phyloP scores from a whole-genome alignment of 2,797 vertebrate genomes.

The Psittacula derbiana region DNA sequence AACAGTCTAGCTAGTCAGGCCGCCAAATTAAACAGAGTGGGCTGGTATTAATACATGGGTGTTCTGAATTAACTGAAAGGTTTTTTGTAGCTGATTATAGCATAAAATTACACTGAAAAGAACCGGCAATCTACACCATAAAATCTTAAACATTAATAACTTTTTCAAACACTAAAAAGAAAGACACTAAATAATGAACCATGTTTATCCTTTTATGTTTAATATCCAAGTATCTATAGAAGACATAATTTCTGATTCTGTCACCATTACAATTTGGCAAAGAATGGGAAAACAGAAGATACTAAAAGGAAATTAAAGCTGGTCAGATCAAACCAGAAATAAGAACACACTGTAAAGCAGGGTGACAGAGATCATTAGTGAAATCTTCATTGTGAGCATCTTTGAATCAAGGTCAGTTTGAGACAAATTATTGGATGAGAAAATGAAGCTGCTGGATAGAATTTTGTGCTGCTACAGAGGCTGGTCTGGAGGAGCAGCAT shows the following conservation, averaged over 20 bases:
- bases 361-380: not conserved
- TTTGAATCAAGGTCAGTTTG: not conserved
- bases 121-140: not conserved
- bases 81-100: not conserved
- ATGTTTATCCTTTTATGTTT: not conserved
- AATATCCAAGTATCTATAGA: not conserved
- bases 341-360: not conserved
- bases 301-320: not conserved
- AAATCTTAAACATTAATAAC: not conserved
- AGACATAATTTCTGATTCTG: not conserved
- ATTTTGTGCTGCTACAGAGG: not conserved
- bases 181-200: not conserved
- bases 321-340: not conserved
- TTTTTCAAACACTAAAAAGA: not conserved
- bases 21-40: not conserved
- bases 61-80: not conserved
- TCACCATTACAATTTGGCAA: not conserved
- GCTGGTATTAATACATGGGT: not conserved
- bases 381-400: not conserved
- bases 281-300: not conserved
- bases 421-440: not conserved
- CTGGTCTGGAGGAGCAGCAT: not conserved
- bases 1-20: not conserved
- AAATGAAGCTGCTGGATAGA: accelerated
- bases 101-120: not conserved